Base-by-base conservation (phyloP, 2,888 invertebrate species). In the Parochlus steinenii region DNA sequence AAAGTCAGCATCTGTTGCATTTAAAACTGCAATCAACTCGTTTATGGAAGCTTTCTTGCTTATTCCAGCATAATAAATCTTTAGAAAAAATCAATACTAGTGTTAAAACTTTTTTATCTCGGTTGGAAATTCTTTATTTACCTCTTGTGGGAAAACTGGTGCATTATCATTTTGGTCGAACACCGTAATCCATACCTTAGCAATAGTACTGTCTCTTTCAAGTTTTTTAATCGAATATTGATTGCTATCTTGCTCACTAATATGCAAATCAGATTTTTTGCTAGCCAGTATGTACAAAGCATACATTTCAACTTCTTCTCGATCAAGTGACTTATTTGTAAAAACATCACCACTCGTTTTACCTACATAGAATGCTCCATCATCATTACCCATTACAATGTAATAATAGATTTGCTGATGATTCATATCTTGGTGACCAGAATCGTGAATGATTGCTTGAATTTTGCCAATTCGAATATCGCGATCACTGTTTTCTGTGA, bases 131-230 rank as follows among this genome's bases (percentile, higher is more conserved):
- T 22, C 7, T 22, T 3, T 2, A 41, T 39, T 40, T 40, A 50
- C 43, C 4, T 55, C 48, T 40, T 69, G 64, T 33, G 70, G 64
- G 49, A 85, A 85, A 25, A 65, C 61, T 0, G 90, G 90, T 5
- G 74, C 69, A 52, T 86, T 85, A 49, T 90, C 90, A 47, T 89
- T 89, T 33, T 80, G 72, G 50, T 89, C 89, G 16, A 76, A 61
- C 5, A 92, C 69, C 3, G 63, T 68, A 23, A 90, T 65, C 35
- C 64, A 67, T 2, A 86, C 76, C 35, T 69, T 69, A 1, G 79
- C 75, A 12, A 83, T 67, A 30, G 79, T 75, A 30, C 69, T 69
- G 43, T 83, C 79, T 26, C 63, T 61, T 37, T 60, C 56, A 1
- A 58, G 41, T n/a, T 49, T 51, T 37, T 57, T 57, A 4, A 56